Evolutionary conservation across 2,113 vertebrate genomes (phyloP).

Genomic region (Rhinoptilus africanus): DNA sequence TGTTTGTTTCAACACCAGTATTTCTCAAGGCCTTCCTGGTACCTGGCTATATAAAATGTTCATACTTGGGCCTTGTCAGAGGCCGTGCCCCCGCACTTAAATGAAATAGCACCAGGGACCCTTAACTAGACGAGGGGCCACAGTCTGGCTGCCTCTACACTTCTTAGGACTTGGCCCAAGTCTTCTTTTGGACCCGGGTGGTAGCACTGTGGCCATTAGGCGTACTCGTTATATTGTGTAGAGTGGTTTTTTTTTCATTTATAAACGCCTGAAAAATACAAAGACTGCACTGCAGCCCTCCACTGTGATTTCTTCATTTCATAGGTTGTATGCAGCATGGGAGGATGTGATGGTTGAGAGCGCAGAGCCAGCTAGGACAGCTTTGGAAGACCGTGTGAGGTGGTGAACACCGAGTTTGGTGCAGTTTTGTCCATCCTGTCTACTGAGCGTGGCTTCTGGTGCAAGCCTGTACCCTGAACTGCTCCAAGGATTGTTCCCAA

Average conservation of each 20-base stretch:
- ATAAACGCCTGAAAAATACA: neutral
- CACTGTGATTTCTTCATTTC: neutral
- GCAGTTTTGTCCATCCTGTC: neutral
- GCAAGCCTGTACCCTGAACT: neutral
- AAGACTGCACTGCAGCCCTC: neutral
- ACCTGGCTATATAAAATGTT: neutral
- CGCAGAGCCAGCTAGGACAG: neutral
- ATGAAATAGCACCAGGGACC: neutral
- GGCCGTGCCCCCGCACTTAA: neutral
- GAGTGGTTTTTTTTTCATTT: neutral
- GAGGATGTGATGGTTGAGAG: neutral
- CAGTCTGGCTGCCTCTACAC: neutral
- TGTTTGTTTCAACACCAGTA: slow-evolving; percentile 41
- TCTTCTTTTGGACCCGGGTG: neutral
- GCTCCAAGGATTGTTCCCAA: neutral
- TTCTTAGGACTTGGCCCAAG: neutral
- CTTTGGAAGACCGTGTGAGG: neutral
- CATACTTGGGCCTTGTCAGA: neutral
- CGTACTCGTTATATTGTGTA: neutral
- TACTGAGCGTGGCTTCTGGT: neutral
- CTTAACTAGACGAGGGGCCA: neutral
- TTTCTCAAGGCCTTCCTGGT: slow-evolving; percentile 21
- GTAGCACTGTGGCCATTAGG: neutral
- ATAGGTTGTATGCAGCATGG: neutral
- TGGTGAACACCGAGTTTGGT: rapidly evolving